Evolutionary conservation across 2,113 vertebrate species (phyloP), one percentile per base, ranked within the genome.

Genomic region (Sylvia atricapilla): DNA sequence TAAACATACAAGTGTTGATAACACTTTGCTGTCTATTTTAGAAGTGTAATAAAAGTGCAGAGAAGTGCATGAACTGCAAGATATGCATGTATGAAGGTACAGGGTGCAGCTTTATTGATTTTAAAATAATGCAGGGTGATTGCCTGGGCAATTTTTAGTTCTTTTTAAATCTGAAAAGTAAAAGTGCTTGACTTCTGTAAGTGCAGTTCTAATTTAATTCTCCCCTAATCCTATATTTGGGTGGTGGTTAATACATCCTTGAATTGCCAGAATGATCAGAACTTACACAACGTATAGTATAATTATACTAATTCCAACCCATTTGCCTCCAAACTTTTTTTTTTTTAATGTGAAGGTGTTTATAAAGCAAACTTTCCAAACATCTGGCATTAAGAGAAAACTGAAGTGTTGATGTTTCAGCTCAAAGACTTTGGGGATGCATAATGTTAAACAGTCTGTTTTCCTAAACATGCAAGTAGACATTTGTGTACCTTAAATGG

Each of bases 391-490:
- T 17, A 72, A 52, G 75, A 64, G 82, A 78, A 78, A 64, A 55
- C 59, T 28, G 62, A 84, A 95, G 68, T 52, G 81, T 73, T 94
- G 78, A 77, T 87, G 75, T 95, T 93, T 90, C 66, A 84, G 33
- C 93, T 85, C 80, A 75, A n/a, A 90, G 84, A 11, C 56, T 93
- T 84, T 19, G 62, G 64, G 64, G 85, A 75, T 84, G 7, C 11
- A 9, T 83, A 41, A 74, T 2, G n/a, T 80, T 78, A 41, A 83
- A 58, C 77, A 60, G 37, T 33, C 8, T 37, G 31, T 82, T 83
- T 83, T 64, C 70, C 82, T 78, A 41, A 94, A 83, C 17, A 8
- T 76, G 41, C 53, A 60, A 41, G n/a, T 3, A n/a, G 81, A 31
- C 23, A 19, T 87, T 68, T 25, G 15, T 91, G 39, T 91, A 68